Evolutionary conservation across 2,888 invertebrate species (phyloP).

Genomic region (Blastobasis lacticolella): DNA sequence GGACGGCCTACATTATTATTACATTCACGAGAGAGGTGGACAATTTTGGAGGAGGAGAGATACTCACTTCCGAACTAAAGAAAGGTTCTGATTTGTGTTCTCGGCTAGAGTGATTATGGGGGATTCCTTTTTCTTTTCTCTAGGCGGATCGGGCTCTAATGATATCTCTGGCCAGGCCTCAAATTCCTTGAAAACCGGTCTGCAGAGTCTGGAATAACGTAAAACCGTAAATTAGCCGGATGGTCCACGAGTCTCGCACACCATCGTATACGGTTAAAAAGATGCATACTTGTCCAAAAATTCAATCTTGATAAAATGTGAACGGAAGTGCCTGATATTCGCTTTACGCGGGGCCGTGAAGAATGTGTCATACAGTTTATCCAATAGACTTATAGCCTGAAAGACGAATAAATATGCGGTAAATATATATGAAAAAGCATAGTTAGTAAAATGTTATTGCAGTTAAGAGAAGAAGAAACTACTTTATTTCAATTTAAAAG

Average conservation of each 20-base stretch:
- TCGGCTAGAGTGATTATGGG: constrained; percentile 28
- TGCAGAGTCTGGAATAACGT: constrained; percentile 57
- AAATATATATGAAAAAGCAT: constrained; percentile 28
- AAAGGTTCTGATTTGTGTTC: constrained; percentile 27
- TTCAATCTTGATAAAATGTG: constrained; percentile 83
- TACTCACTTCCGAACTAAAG: constrained; percentile 46
- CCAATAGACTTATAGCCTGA: constrained; percentile 78
- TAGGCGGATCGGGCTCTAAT: constrained; percentile 54
- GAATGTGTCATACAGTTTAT: constrained; percentile 77
- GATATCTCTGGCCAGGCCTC: constrained; percentile 76
- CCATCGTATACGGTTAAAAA: constrained; percentile 4
- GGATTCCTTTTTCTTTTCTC: constrained; percentile 45
- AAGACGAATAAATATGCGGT: constrained; percentile 64
- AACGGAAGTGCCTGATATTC: constrained; percentile 76
- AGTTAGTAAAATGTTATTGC: neutral
- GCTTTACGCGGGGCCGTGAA: constrained; percentile 69
- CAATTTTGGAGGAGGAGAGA: neutral
- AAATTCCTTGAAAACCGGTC: constrained; percentile 78
- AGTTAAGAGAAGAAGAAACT: too few relatives aligned
- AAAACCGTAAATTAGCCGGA: neutral
- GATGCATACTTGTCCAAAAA: constrained; percentile 76
- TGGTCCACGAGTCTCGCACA: neutral
- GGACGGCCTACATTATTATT: constrained; percentile 3
- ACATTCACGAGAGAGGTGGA: too few relatives aligned
- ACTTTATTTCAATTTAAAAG: too few relatives aligned